Conservation (phyloP, 92 coral and sea anemone genomes). For the Siderastrea radians region DNA sequence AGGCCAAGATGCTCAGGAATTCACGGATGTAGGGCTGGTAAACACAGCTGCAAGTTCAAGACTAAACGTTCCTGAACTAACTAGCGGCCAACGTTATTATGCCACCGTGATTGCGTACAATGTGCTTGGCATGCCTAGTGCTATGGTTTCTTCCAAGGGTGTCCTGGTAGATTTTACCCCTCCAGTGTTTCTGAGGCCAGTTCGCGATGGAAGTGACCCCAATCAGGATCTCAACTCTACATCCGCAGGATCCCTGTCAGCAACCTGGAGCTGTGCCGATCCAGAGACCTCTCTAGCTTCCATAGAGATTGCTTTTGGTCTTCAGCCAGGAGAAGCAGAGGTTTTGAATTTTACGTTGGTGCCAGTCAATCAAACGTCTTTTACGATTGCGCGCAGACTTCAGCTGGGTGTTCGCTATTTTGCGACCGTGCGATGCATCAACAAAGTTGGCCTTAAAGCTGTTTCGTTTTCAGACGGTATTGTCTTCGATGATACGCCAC, state of each 20-base stretch:
- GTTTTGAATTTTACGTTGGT: constrained; percentile 71
- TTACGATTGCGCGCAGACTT: constrained; percentile 43
- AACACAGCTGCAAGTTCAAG: constrained; percentile 84
- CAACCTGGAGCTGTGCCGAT: constrained; percentile 85
- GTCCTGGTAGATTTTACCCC: constrained; percentile 90
- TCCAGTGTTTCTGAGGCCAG: constrained; percentile 75
- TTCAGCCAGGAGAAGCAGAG: constrained; percentile 90
- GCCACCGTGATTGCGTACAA: constrained; percentile 90
- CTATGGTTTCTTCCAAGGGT: constrained; percentile 83
- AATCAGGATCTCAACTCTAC: constrained; percentile 64
- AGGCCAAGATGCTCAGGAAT: constrained; percentile 77
- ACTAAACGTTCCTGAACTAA: constrained; percentile 74
- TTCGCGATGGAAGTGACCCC: constrained; percentile 74
- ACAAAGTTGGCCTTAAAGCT: constrained; percentile 83
- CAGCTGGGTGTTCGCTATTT: constrained; percentile 86
- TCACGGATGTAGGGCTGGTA: constrained; percentile 87
- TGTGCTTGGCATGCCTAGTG: constrained; percentile 87
- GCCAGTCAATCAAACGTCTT: constrained; percentile 56
- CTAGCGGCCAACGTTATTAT: constrained; percentile 82
- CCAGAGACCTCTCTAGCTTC: constrained; percentile 75
- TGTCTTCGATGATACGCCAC: constrained; percentile 88
- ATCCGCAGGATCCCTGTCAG: constrained; percentile 52
- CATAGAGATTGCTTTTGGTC: constrained; percentile 84
- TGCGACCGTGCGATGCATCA: constrained; percentile 89
- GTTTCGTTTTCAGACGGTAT: constrained; percentile 83